Conservation (phyloP, 2,888 invertebrate species). For the Belgica antarctica region DNA sequence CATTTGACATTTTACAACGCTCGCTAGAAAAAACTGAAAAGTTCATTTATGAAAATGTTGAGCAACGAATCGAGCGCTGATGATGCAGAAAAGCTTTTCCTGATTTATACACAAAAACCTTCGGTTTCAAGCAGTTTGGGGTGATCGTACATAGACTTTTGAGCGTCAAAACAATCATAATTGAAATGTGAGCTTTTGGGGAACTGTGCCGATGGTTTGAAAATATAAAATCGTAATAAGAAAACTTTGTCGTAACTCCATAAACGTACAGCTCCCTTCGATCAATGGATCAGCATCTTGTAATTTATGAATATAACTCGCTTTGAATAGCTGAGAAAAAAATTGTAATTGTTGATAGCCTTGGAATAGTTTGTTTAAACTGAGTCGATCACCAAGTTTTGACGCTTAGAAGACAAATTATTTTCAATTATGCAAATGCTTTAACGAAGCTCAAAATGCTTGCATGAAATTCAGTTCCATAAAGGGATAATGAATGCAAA, state of each 20-base stretch:
- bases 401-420: neutral
- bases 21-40: conserved; percentile 1
- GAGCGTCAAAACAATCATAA: conserved; percentile 8
- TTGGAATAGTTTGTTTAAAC: neutral
- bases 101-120: conserved; percentile 8
- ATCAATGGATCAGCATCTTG: neutral
- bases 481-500: conserved; percentile 18
- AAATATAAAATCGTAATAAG: no score
- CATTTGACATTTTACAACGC: conserved; percentile 38
- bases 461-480: neutral
- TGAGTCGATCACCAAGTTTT: neutral
- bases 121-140: conserved; percentile 5
- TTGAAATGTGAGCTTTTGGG: conserved; percentile 7
- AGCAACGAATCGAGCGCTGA: conserved; percentile 1
- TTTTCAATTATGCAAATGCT: conserved; percentile 5
- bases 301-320: conserved; percentile 11
- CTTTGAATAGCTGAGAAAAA: neutral
- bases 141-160: neutral
- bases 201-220: no score
- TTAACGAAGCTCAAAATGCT: neutral
- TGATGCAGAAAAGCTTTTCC: neutral
- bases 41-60: conserved; percentile 19
- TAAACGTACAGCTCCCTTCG: no score
- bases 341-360: conserved; percentile 41
- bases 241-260: no score